phyloP scores from a whole-genome alignment of 2,797 vertebrate species.

The Myiotriccus ornatus region DNA sequence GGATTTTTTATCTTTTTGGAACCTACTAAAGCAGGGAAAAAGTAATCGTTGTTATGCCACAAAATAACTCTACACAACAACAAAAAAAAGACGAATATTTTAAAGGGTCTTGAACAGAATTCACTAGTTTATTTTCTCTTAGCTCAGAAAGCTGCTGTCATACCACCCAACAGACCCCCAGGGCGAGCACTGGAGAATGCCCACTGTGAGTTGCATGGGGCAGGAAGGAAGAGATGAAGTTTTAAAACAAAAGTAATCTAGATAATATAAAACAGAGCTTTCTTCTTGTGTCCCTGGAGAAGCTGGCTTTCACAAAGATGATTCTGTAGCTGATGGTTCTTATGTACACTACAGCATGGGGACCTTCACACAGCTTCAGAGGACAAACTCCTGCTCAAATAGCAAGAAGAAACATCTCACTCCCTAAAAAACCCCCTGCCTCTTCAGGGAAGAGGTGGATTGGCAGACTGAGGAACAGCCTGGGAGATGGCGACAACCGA shows the following conservation, averaged over 20 bases:
- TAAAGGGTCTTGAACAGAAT: not conserved
- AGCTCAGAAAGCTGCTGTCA: not conserved
- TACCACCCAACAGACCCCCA: not conserved
- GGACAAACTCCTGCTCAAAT: not conserved
- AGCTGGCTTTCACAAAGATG: fast-evolving
- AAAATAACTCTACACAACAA: not conserved
- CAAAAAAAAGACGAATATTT: not conserved
- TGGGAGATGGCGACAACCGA: fast-evolving
- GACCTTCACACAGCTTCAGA: not conserved
- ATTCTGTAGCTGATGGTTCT: not conserved
- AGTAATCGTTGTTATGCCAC: not conserved
- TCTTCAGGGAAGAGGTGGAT: not conserved
- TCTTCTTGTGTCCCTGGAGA: not conserved
- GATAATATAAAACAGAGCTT: not conserved
- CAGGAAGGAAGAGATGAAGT: fast-evolving
- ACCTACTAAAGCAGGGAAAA: not conserved
- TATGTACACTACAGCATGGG: fast-evolving
- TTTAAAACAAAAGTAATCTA: not conserved
- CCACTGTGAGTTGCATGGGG: not conserved
- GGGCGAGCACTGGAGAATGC: not conserved
- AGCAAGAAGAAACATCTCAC: not conserved
- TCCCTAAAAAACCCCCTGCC: fast-evolving
- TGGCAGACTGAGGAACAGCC: not conserved
- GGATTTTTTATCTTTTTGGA: not conserved
- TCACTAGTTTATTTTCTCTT: not conserved